A percentile compares a stretch with the other conserved stretches of the same genome.
Evolutionary conservation across 2,797 vertebrate species (phyloP).

Genomic region (Rachycentron canadum): DNA sequence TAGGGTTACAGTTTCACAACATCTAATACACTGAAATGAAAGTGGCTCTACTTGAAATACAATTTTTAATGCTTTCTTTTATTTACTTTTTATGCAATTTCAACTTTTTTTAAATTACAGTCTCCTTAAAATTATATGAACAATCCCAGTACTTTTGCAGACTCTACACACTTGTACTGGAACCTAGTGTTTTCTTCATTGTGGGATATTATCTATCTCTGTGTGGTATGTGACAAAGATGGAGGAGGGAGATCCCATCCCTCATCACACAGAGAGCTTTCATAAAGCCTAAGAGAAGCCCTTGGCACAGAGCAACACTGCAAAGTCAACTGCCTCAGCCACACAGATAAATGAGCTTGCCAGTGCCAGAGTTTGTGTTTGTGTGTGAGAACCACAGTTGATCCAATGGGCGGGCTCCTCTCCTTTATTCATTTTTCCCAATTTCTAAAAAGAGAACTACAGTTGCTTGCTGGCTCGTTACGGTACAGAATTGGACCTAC

Average conservation of each 20-base stretch:
- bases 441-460: slow-evolving; percentile 9
- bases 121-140: not conserved
- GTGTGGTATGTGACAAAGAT: slow-evolving; percentile 38
- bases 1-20: not conserved
- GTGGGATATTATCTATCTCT: not conserved
- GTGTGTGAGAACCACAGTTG: slow-evolving; percentile 5
- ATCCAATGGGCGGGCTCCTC: slow-evolving; percentile 26
- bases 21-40: not conserved
- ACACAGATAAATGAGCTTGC: slow-evolving; percentile 62
- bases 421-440: slow-evolving; percentile 28
- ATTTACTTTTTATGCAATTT: not conserved
- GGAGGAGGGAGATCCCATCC: slow-evolving; percentile 36
- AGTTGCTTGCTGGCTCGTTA: not conserved
- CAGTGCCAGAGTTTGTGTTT: slow-evolving; percentile 24
- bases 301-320: slow-evolving; percentile 61
- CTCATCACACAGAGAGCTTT: slow-evolving; percentile 36
- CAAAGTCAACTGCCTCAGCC: slow-evolving; percentile 70
- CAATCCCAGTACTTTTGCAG: not conserved
- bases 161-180: not conserved
- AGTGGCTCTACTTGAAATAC: not conserved
- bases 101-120: not conserved
- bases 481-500: slow-evolving; percentile 82
- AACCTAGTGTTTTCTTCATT: slow-evolving; percentile 16
- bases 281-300: slow-evolving; percentile 55
- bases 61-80: not conserved